Evolutionary conservation across 2,113 vertebrate genomes (phyloP).

Genomic region (Dunckerocampus dactyliophorus): DNA sequence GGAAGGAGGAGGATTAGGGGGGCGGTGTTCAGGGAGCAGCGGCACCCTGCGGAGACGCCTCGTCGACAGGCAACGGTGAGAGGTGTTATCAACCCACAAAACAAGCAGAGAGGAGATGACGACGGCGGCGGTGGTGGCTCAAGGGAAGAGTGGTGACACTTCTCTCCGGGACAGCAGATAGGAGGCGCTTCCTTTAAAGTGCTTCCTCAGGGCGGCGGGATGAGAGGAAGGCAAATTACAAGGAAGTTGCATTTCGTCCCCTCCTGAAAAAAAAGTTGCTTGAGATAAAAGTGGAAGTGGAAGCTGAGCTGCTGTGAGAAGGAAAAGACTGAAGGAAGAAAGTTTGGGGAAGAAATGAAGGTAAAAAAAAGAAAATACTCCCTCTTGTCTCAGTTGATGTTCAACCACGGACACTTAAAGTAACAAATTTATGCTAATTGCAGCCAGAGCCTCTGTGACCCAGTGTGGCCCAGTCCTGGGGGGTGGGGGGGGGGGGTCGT

Average conservation of each 20-base stretch:
- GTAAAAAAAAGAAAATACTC: neutral
- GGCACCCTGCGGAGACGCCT: slow-evolving; percentile 31
- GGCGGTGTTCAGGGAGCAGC: slow-evolving; percentile 15
- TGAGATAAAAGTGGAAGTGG: neutral
- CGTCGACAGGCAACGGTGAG: slow-evolving; percentile 31
- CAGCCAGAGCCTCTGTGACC: slow-evolving; percentile 37
- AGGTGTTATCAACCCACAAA: slow-evolving; percentile 54
- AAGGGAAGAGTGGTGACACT: slow-evolving; percentile 53
- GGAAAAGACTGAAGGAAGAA: no score
- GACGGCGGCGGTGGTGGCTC: neutral
- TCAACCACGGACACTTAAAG: slow-evolving; percentile 49
- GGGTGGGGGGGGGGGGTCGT: slow-evolving; percentile 21
- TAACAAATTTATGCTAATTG: slow-evolving; percentile 84
- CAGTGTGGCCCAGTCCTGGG: slow-evolving; percentile 28
- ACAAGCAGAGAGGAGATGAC: slow-evolving; percentile 2
- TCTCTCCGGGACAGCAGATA: slow-evolving; percentile 52
- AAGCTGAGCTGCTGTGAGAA: neutral
- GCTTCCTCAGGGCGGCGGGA: slow-evolving; percentile 19
- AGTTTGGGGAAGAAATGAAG: neutral
- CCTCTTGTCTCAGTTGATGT: neutral
- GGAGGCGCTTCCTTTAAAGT: slow-evolving; percentile 41
- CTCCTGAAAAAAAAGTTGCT: neutral
- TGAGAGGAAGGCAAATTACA: slow-evolving; percentile 7
- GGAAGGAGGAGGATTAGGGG: slow-evolving; percentile 13
- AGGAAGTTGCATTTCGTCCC: slow-evolving; percentile 16